phyloP scores from a whole-genome alignment of 2,888 invertebrate genomes.

The Artemia sp. region DNA sequence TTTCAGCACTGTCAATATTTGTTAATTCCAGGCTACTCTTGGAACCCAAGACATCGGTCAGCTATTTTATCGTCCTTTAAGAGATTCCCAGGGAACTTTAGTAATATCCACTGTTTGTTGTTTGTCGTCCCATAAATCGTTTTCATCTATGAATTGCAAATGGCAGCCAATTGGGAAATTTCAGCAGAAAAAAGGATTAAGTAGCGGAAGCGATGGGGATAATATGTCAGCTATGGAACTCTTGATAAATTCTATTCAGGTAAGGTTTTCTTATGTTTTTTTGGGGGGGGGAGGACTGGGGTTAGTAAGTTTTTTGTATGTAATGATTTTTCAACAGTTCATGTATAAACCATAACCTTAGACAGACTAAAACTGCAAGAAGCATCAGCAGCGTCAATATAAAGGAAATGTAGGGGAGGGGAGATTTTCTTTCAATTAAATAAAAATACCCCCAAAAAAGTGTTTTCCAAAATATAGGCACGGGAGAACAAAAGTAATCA shows the following conservation, averaged over 20 bases:
- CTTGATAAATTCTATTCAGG: slow-evolving; percentile 69
- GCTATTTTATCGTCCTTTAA: slow-evolving; percentile 73
- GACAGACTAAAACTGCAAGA: no score
- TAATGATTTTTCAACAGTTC: no score
- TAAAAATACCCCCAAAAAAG: no score
- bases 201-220: slow-evolving; percentile 41
- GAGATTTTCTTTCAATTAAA: no score
- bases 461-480: no score
- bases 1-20: no score
- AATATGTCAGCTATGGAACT: slow-evolving; percentile 62
- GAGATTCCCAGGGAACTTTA: slow-evolving; percentile 70
- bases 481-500: no score
- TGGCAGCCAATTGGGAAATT: slow-evolving; percentile 80
- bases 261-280: slow-evolving; percentile 27
- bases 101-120: slow-evolving; percentile 73
- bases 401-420: no score
- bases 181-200: slow-evolving; percentile 51
- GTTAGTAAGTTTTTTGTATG: no score
- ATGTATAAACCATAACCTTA: no score
- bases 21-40: slow-evolving; percentile 49
- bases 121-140: slow-evolving; percentile 59
- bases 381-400: no score
- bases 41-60: slow-evolving; percentile 87
- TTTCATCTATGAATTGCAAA: slow-evolving; percentile 73
- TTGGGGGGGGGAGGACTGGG: no score